Conservation (phyloP, 2,113 vertebrate species). For the Capreolus pygargus region DNA sequence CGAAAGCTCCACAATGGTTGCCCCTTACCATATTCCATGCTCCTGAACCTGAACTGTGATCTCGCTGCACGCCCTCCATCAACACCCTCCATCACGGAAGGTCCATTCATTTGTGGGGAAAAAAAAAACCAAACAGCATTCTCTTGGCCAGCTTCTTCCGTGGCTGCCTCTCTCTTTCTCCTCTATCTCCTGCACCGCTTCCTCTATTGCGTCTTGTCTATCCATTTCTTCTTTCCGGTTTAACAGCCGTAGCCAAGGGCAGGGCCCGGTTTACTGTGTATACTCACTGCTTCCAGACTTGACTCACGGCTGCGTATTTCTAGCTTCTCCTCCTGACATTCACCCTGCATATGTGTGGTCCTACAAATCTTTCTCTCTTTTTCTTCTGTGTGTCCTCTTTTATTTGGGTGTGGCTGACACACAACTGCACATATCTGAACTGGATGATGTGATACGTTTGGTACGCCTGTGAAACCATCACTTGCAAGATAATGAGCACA, state of each 20-base stretch:
- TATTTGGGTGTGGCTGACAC: background rate
- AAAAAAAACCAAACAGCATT: background rate
- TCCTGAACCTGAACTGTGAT: background rate
- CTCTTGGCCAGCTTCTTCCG: background rate
- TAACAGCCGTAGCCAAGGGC: background rate
- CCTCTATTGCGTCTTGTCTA: background rate
- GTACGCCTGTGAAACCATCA: background rate
- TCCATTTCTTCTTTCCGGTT: background rate
- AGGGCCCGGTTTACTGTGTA: background rate
- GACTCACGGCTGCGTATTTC: background rate
- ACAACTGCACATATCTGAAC: background rate
- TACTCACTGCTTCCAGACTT: background rate
- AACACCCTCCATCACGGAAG: background rate
- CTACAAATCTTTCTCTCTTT: background rate
- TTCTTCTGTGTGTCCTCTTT: background rate
- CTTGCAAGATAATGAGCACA: background rate
- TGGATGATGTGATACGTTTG: background rate
- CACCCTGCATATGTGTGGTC: background rate
- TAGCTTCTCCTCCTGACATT: conserved; percentile 25
- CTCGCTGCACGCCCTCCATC: background rate
- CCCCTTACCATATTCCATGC: background rate
- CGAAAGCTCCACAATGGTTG: background rate
- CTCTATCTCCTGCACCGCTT: background rate
- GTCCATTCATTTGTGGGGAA: too few species aligned
- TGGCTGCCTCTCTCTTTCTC: background rate